These are phyloP conservation scores for Drosophila macrothrix DNA, from an alignment of 2,888 invertebrate genomes.

Conservation along the genomic window DNA sequence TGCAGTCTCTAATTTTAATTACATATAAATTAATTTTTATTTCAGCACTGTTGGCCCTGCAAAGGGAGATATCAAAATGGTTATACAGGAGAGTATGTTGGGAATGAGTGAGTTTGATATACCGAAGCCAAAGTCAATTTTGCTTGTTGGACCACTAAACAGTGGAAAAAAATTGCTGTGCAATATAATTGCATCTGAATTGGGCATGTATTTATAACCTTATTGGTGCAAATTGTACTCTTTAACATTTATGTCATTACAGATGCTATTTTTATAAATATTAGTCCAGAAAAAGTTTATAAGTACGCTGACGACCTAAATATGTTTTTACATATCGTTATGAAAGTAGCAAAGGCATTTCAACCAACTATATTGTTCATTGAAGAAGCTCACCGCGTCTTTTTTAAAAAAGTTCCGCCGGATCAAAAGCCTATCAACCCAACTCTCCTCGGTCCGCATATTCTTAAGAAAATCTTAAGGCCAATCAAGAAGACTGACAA, in stretches of 20 bases:
- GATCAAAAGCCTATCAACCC: slow-evolving; percentile 85
- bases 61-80: slow-evolving; percentile 87
- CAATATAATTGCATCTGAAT: slow-evolving; percentile 89
- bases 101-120: slow-evolving; percentile 84
- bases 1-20: neutral
- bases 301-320: slow-evolving; percentile 87
- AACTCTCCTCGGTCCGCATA: slow-evolving; percentile 86
- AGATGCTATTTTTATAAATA: slow-evolving; percentile 88
- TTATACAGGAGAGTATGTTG: slow-evolving; percentile 86
- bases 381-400: slow-evolving; percentile 86
- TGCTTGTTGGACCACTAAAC: slow-evolving; percentile 88
- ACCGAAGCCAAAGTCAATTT: slow-evolving; percentile 86
- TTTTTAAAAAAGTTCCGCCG: slow-evolving; percentile 85
- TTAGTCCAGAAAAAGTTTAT: slow-evolving; percentile 88
- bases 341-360: slow-evolving; percentile 87
- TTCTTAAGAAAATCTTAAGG: slow-evolving; percentile 86
- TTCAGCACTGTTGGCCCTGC: slow-evolving; percentile 83
- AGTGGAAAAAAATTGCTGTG: slow-evolving; percentile 90
- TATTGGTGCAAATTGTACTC: neutral
- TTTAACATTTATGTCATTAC: neutral
- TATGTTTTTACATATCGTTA: slow-evolving; percentile 88
- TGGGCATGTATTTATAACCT: slow-evolving; percentile 74
- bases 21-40: neutral
- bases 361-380: slow-evolving; percentile 88
- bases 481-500: slow-evolving; percentile 86